A percentile compares a stretch with the other conserved stretches of the same genome.
phyloP scores from a whole-genome alignment of 2,888 invertebrate genomes.

The Campoplex capitator region DNA sequence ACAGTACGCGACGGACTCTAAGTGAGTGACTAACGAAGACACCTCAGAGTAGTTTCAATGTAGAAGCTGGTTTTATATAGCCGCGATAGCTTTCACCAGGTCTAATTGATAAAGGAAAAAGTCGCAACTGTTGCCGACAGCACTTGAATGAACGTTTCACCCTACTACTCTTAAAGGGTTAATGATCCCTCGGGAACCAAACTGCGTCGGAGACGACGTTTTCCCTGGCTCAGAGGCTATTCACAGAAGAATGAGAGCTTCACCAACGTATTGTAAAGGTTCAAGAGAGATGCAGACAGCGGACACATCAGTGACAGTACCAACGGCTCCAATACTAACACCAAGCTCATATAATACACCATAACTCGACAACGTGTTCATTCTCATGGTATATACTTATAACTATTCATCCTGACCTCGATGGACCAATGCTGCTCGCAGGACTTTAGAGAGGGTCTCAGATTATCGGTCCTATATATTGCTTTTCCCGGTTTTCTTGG shows the following conservation, averaged over 20 bases:
- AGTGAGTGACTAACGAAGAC: slow-evolving; percentile 59
- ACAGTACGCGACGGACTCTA: slow-evolving; percentile 48
- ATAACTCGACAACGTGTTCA: slow-evolving; percentile 19
- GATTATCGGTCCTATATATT: slow-evolving; percentile 41
- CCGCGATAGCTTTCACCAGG: slow-evolving; percentile 41
- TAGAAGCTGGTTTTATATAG: background rate
- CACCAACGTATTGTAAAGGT: slow-evolving; percentile 34
- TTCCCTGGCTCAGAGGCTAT: slow-evolving; percentile 50
- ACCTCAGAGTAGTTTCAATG: slow-evolving; percentile 23
- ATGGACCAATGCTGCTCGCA: slow-evolving; percentile 17
- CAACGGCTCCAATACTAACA: slow-evolving; percentile 38
- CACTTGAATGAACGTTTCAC: slow-evolving; percentile 59
- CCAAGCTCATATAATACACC: slow-evolving; percentile 24
- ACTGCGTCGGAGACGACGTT: slow-evolving; percentile 35
- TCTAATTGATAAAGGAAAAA: slow-evolving; percentile 65
- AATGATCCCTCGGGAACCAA: slow-evolving; percentile 54
- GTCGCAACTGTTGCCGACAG: slow-evolving; percentile 61
- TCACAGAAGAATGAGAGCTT: slow-evolving; percentile 51
- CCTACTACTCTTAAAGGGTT: slow-evolving; percentile 46
- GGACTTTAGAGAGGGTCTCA: slow-evolving; percentile 10
- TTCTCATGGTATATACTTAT: background rate
- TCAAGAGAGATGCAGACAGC: slow-evolving; percentile 9
- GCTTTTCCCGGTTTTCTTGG: background rate
- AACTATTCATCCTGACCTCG: background rate
- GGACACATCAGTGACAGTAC: slow-evolving; percentile 35